Evolutionary conservation across 2,113 vertebrate genomes (phyloP).

Genomic region (Micromys minutus): DNA sequence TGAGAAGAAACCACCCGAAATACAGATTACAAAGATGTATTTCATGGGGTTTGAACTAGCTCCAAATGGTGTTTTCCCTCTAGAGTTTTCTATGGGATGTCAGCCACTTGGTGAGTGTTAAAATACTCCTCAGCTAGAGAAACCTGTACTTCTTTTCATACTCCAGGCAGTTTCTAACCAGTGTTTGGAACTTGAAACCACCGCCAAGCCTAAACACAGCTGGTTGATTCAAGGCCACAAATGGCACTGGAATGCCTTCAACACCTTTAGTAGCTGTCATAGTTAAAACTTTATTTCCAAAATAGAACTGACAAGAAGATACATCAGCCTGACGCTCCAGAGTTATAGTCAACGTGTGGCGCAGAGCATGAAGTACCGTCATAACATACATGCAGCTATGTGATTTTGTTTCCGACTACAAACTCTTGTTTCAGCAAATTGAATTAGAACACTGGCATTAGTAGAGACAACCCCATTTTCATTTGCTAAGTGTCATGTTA

Average conservation of each 20-base stretch:
- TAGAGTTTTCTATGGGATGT: slow-evolving; percentile 78
- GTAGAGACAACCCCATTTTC: slow-evolving; percentile 70
- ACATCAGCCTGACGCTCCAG: slow-evolving; percentile 87
- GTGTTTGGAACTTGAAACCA: slow-evolving; percentile 89
- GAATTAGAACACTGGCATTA: slow-evolving; percentile 78
- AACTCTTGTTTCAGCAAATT: slow-evolving; percentile 80
- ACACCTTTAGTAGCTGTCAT: slow-evolving; percentile 93
- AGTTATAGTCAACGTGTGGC: slow-evolving; percentile 89
- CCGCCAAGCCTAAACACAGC: slow-evolving; percentile 90
- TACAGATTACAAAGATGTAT: slow-evolving; percentile 37
- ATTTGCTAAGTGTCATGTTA: slow-evolving; percentile 73
- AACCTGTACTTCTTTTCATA: slow-evolving; percentile 89
- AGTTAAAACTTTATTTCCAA: slow-evolving; percentile 91
- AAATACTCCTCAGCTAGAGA: slow-evolving; percentile 86
- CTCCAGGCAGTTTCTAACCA: slow-evolving; percentile 87
- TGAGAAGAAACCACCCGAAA: slow-evolving; percentile 58
- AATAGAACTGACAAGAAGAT: slow-evolving; percentile 91
- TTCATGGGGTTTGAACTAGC: slow-evolving; percentile 72
- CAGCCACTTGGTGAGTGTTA: slow-evolving; percentile 86
- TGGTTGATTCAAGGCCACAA: slow-evolving; percentile 93
- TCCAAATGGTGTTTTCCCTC: slow-evolving; percentile 83
- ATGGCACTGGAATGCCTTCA: slow-evolving; percentile 93
- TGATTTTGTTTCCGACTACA: slow-evolving; percentile 68
- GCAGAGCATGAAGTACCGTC: slow-evolving; percentile 85
- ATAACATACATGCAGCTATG: slow-evolving; percentile 81